These are phyloP conservation scores for Anthophora plumipes DNA, from an alignment of 2,888 invertebrate genomes.

Conservation along the genomic window DNA sequence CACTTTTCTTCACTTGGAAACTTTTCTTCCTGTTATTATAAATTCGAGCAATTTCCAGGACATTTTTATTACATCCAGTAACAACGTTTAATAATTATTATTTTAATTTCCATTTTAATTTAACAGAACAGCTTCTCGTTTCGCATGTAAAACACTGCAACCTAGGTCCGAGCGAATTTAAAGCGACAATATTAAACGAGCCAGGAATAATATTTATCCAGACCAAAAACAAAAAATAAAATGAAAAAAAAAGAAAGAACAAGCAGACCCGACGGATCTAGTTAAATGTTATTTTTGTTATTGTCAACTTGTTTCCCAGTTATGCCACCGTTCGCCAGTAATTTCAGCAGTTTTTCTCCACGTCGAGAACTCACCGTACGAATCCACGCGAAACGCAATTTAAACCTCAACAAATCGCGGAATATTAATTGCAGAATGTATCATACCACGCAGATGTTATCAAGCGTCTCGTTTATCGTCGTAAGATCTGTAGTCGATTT, in stretches of 20 bases:
- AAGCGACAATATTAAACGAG: not conserved
- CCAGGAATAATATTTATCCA: not conserved
- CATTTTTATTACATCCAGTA: too few species aligned
- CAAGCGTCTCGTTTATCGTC: not conserved
- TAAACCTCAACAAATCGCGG: not conserved
- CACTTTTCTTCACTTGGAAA: too few species aligned
- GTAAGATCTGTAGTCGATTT: conserved; percentile 14
- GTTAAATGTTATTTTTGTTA: conserved; percentile 27
- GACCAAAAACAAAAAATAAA: too few species aligned
- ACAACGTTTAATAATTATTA: too few species aligned
- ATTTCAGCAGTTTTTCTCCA: conserved; percentile 4
- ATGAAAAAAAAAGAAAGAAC: too few species aligned
- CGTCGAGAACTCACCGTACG: not conserved
- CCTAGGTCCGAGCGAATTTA: too few species aligned
- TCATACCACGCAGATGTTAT: not conserved
- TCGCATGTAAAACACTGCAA: too few species aligned
- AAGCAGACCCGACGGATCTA: conserved; percentile 9
- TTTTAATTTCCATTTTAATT: too few species aligned
- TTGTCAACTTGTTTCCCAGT: not conserved
- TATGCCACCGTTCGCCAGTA: not conserved
- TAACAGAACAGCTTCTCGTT: too few species aligned
- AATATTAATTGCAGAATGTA: conserved; percentile 21
- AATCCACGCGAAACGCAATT: not conserved
- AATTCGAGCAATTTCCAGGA: too few species aligned
- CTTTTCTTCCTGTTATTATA: too few species aligned